These are phyloP conservation scores for Drosophila formosana DNA, from an alignment of 2,888 invertebrate species.

Conservation along the genomic window DNA sequence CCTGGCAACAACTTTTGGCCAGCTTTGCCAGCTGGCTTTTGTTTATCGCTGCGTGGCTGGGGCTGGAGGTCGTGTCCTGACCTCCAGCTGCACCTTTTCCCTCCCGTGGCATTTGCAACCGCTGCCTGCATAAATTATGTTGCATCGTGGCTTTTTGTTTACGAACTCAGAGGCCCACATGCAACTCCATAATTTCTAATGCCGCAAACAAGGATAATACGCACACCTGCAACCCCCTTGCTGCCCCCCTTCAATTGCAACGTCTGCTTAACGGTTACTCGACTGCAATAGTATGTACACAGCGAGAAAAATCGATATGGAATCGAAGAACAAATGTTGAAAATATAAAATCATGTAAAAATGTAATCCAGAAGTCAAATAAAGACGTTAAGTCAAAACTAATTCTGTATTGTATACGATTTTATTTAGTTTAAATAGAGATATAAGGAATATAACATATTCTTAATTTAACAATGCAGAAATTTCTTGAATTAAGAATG, in stretches of 20 bases:
- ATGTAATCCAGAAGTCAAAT: too few relatives aligned
- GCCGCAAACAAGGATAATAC: conserved; percentile 43
- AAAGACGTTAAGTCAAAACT: too few relatives aligned
- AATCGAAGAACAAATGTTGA: too few relatives aligned
- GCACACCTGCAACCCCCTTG: conserved; percentile 17
- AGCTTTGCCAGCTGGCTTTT: conserved; percentile 24
- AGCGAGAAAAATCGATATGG: too few relatives aligned
- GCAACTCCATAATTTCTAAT: conserved; percentile 53
- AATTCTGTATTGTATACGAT: too few relatives aligned
- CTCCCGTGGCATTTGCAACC: background rate
- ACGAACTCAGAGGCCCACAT: conserved; percentile 36
- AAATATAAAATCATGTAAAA: too few relatives aligned
- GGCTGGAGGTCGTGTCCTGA: conserved; percentile 17
- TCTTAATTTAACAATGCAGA: too few relatives aligned
- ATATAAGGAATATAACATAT: too few relatives aligned
- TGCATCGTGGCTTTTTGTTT: conserved; percentile 34
- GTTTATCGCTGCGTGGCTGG: conserved; percentile 19
- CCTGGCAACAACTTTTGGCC: conserved; percentile 33
- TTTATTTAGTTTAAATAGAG: too few relatives aligned
- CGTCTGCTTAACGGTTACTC: conserved; percentile 56
- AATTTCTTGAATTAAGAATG: too few relatives aligned
- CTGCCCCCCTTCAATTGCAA: conserved; percentile 15
- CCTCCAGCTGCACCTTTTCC: background rate
- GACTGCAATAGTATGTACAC: conserved; percentile 32
- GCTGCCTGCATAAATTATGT: conserved; percentile 31